phyloP scores from a whole-genome alignment of 2,113 vertebrate species.

The Baryphthengus martii region DNA sequence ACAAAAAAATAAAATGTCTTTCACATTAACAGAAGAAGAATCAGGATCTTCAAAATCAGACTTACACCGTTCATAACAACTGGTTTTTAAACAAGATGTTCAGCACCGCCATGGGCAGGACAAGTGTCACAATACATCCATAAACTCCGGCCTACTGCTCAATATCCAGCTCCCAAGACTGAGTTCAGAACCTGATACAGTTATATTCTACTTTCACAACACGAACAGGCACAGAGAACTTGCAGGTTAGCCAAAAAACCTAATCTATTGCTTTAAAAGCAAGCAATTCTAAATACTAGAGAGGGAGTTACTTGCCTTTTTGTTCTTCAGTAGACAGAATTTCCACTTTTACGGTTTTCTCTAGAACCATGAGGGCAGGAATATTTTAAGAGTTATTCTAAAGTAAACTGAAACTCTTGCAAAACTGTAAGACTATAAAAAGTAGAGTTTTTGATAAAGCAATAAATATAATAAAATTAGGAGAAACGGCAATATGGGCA shows the following conservation, averaged over 20 bases:
- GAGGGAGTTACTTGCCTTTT: neutral
- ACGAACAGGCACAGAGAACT: neutral
- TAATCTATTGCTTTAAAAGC: neutral
- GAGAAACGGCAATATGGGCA: neutral
- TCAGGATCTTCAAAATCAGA: neutral
- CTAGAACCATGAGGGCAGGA: neutral
- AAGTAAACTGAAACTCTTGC: neutral
- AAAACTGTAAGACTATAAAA: neutral
- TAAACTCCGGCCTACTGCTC: neutral
- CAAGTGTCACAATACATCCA: neutral
- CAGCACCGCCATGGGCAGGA: neutral
- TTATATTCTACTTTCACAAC: neutral
- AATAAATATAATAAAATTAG: constrained; percentile 8
- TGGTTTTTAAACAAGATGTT: neutral
- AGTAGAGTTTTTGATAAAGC: neutral
- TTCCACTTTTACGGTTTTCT: neutral
- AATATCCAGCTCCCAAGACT: neutral
- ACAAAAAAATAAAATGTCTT: neutral
- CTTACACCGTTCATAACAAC: neutral
- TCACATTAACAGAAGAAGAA: neutral
- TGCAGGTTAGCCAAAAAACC: neutral
- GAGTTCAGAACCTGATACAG: neutral
- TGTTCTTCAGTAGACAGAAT: neutral
- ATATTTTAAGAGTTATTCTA: neutral
- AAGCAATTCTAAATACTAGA: neutral